Evolutionary conservation across 37 sponge, comb jelly and placozoan genomes (phyloP), one percentile per base, ranked within the genome.

Genomic region (Beroe ovata): DNA sequence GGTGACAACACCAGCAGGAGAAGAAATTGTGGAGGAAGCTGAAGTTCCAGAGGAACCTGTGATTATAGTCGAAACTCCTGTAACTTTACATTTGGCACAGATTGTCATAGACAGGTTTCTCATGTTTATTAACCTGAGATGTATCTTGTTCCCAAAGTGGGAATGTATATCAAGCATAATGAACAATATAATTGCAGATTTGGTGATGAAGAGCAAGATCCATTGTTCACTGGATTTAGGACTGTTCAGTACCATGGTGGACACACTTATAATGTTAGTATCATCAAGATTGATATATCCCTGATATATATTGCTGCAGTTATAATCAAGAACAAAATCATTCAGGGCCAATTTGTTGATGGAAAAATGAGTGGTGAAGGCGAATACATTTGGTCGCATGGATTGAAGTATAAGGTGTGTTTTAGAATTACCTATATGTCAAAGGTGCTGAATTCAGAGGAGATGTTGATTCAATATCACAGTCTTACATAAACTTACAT

Each of bases 341-440:
- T 88, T 20, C 54, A 94, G 93, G 95, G 95, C 21, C 89, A 91
- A 26, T 92, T 95, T 60, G 38, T 38, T 18, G 71, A 92, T 37
- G 95, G 95, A 0, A 64, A 90, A 23, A 93, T 95, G 93, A 89
- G 94, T 59, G 95, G 95, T 19, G 37, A 38, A 60, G 95, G 95
- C 20, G 38, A 28, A 39, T 95, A 92, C 38, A 64, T 38, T 3
- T 95, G 95, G 95, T 60, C 88, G 6, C 92, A 94, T 71, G 93
- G 93, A 58, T 30, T 91, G 0, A 61, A 91, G 34, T 95, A 95
- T 89, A 93, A 95, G 91, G 95, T 93, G 39, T 0, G 72, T 19
- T 26, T 54, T 19, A 16, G 16, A 58, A 19, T 58, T 58, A 19
- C 11, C 59, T 58, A 19, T 58, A 58, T 19, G 59, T 58, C 16